Base-by-base conservation (phyloP, 2,888 invertebrate species). In the Reticulitermes lucifugus region DNA sequence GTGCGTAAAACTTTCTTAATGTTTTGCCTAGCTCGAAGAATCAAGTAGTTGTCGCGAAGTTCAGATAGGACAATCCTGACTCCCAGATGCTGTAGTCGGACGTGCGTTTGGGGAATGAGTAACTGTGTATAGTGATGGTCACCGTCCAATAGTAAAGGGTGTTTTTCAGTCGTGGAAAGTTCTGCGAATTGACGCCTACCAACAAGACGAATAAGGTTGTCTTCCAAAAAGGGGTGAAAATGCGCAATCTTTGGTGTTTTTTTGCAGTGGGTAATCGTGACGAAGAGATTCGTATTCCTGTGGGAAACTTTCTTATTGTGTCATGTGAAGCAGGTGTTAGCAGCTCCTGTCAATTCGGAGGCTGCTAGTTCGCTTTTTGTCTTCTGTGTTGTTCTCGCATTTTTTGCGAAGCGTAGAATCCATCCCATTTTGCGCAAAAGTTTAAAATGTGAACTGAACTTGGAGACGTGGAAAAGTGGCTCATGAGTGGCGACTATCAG, bases 291-390 rank as follows among this genome's bases (percentile, higher is more conserved):
- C 55, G 55, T 29, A 35, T 14, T 79, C 29, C 10, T 14, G 12
- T 18, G 59, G 10, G 25, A 79, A 79, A n/a, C 79, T 55, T 79
- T 79, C 59, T 35, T 73, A 35, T 73, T 70, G 70, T 10, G 70
- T n/a, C n/a, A 25, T 70, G 70, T 22, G 25, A n/a, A 73, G 25
- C 29, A 25, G 35, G 29, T 35, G 21, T 12, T 10, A 7, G 6
- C 35, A 10, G 6, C 29, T 35, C 5, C 14, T 9, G 5, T 55
- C 25, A 29, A 21, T 14, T 55, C 79, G n/a, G 5, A 29, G 7
- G 55, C 25, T 43, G 51, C 55, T 25, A 79, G 25, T 3, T 79
- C 79, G 21, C n/a, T n/a, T n/a, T n/a, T n/a, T n/a, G n/a, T n/a
- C n/a, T n/a, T n/a, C n/a, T n/a, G n/a, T n/a, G n/a, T n/a, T 6